Percentiles rank a stretch among this genome's conserved stretches.
Evolutionary conservation across 2,797 vertebrate species (phyloP).

Genomic region (Melanotaenia pygmaea): DNA sequence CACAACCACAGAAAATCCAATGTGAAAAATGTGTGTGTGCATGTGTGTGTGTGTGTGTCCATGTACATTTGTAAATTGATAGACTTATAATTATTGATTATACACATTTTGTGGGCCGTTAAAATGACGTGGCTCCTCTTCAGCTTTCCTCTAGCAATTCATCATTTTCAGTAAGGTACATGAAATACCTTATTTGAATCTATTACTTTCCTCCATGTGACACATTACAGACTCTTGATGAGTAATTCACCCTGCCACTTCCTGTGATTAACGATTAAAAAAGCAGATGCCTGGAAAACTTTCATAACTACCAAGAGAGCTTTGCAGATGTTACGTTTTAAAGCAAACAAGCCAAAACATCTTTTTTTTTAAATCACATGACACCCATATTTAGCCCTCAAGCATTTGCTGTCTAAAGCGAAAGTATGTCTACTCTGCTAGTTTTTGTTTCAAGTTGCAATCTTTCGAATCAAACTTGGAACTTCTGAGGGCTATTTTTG

Average conservation of each 20-base stretch:
- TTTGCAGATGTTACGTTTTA: background rate
- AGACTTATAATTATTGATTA: background rate
- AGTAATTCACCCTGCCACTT: constrained; percentile 26
- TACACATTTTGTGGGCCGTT: background rate
- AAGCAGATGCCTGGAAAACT: background rate
- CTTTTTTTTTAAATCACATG: background rate
- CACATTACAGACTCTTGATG: constrained; percentile 1
- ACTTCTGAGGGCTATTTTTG: constrained; percentile 26
- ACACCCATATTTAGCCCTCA: background rate
- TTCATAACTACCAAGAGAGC: background rate
- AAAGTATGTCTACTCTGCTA: background rate
- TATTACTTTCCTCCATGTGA: background rate
- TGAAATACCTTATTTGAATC: background rate
- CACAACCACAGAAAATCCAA: constrained; percentile 55
- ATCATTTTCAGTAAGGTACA: constrained; percentile 9
- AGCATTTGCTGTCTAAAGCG: background rate
- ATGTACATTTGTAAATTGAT: background rate
- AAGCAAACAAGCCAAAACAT: background rate
- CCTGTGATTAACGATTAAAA: constrained; percentile 20
- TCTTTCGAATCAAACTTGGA: constrained; percentile 9
- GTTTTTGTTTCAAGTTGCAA: fast-evolving
- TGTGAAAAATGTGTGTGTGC: background rate
- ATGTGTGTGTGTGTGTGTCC: background rate
- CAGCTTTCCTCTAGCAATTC: constrained; percentile 1
- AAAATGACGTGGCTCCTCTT: background rate